A percentile compares a stretch with the other conserved stretches of the same genome.
phyloP scores from a whole-genome alignment of 2,797 vertebrate genomes.

The Darevskia nairensis region DNA sequence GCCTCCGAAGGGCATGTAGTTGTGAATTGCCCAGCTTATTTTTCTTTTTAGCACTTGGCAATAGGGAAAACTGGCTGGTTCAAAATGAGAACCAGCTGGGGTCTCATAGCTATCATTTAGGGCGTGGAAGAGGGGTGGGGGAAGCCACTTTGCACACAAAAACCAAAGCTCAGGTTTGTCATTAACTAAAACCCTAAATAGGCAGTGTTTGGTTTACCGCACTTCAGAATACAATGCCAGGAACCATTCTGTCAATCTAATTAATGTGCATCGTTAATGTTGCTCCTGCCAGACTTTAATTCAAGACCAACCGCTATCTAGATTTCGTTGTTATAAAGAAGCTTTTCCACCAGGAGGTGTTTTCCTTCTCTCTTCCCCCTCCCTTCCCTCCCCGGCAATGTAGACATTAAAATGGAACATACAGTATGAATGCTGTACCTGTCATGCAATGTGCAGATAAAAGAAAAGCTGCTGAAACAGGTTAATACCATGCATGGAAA shows the following conservation, averaged over 20 bases:
- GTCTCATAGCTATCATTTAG: constrained; percentile 77
- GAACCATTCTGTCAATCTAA: constrained; percentile 61
- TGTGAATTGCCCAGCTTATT: constrained; percentile 80
- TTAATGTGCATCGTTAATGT: constrained; percentile 60
- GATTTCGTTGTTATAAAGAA: constrained; percentile 55
- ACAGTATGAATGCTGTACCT: constrained; percentile 33
- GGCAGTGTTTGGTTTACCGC: constrained; percentile 69
- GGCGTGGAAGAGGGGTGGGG: background rate
- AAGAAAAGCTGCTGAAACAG: constrained; percentile 54
- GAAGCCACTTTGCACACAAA: constrained; percentile 72
- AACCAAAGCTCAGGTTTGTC: constrained; percentile 66
- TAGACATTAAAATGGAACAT: constrained; percentile 64
- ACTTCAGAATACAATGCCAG: constrained; percentile 60
- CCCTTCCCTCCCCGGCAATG: constrained; percentile 35
- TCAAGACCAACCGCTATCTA: constrained; percentile 46
- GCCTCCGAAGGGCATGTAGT: constrained; percentile 80
- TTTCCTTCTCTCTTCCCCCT: constrained; percentile 23
- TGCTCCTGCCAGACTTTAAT: constrained; percentile 47
- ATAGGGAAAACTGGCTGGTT: constrained; percentile 81
- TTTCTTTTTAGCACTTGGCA: constrained; percentile 81
- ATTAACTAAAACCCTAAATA: constrained; percentile 68
- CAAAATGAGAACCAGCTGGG: constrained; percentile 86
- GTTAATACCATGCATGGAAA: constrained; percentile 50
- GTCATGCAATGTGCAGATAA: constrained; percentile 44
- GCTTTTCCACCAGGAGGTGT: constrained; percentile 19